phyloP scores from a whole-genome alignment of 2,888 invertebrate species.

The Heliconius cydno region DNA sequence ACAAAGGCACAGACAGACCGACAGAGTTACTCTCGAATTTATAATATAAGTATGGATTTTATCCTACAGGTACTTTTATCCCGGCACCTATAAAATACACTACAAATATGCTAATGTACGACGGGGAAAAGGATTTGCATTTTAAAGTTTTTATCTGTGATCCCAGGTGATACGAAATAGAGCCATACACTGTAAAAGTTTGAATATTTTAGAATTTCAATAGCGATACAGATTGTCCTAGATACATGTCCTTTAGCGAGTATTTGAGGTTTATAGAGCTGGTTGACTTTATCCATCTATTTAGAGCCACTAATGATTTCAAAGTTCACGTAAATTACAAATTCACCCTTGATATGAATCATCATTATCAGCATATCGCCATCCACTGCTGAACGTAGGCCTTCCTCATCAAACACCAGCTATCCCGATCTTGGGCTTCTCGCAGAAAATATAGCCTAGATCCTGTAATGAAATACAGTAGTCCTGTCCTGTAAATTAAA shows the following conservation, averaged over 20 bases:
- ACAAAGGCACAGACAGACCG: too few relatives aligned
- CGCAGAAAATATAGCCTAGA: too few relatives aligned
- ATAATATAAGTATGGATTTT: too few relatives aligned
- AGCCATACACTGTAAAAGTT: neutral
- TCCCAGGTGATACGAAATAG: conserved; percentile 12
- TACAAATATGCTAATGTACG: neutral
- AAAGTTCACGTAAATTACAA: too few relatives aligned
- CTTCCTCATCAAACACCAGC: too few relatives aligned
- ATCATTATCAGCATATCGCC: too few relatives aligned
- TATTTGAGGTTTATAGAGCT: neutral
- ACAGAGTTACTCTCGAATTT: too few relatives aligned
- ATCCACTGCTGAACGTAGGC: too few relatives aligned
- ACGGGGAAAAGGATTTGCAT: neutral
- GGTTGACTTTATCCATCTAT: neutral
- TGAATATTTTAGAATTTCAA: conserved; percentile 11
- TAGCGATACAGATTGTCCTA: neutral
- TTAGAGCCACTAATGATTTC: neutral
- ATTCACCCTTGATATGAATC: neutral
- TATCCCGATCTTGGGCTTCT: too few relatives aligned
- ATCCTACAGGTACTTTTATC: neutral
- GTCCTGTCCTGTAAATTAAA: too few relatives aligned
- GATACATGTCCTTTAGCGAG: neutral
- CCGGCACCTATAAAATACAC: neutral
- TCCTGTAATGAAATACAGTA: too few relatives aligned
- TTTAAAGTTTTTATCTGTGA: conserved; percentile 1